Evolutionary conservation across 2,888 invertebrate species (phyloP), one percentile per base, ranked within the genome.

Genomic region (Drosophila ezoana): DNA sequence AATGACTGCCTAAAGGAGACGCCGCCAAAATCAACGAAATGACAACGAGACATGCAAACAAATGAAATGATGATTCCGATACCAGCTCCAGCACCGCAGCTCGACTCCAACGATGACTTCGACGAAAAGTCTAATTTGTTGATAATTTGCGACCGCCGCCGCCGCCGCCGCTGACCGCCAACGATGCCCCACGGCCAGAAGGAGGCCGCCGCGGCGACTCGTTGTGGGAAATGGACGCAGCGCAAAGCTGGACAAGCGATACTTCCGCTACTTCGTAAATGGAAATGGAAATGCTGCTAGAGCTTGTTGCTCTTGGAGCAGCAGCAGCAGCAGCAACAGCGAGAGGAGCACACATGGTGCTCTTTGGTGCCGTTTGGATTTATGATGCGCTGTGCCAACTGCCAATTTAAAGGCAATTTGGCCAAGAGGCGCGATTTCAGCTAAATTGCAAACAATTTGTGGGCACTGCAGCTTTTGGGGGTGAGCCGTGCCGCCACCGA

Each of bases 321-420:
- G 57, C 53, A 23, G 20, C 20, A 20, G 23, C 23, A 23, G 23
- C 23, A 23, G 23, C 23, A 23, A 8, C 23, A 23, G 23, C 28
- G 8, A 8, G 28, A 28, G 28, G 8, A 28, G 28, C 28, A 28
- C 28, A 72, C 65, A 59, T 43, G 52, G 47, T 20, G 47, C 43
- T 28, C 28, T 28, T 28, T 70, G 77, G 66, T 75, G 70, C 70
- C 69, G 72, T 49, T 72, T 76, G 81, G 76, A 79, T 81, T 80
- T 79, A 82, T 81, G 72, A 68, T 69, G 56, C 85, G 68, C 72
- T 71, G 79, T 73, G 77, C 86, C 81, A 90, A 90, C 89, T 87
- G 82, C 81, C 90, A 90, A 90, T 90, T 90, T 90, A 90, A 90
- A 90, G 79, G 81, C 90, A 83, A 90, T 90, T 90, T 89, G 82